These are phyloP conservation scores for Callosobruchus maculatus DNA, from an alignment of 2,888 invertebrate species.

Conservation along the genomic window DNA sequence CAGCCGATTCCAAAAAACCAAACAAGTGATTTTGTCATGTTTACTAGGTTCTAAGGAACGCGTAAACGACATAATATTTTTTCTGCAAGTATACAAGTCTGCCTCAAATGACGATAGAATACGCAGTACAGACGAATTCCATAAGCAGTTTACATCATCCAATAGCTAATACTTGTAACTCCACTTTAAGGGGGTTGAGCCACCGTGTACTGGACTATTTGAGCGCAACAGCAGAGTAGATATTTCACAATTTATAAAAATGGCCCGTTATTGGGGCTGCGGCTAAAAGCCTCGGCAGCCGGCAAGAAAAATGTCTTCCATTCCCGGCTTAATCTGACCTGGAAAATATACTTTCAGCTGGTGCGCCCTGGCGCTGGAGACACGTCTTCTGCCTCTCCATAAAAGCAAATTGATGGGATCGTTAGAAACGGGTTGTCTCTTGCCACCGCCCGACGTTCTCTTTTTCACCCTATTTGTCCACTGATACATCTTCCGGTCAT, in stretches of 20 bases:
- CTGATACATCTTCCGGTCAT: slow-evolving; percentile 6
- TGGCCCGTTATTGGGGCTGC: neutral
- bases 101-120: too few relatives aligned
- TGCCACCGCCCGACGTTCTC: too few relatives aligned
- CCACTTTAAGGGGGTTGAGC: too few relatives aligned
- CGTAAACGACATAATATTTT: too few relatives aligned
- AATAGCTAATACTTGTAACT: too few relatives aligned
- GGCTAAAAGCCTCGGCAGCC: neutral
- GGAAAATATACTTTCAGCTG: slow-evolving; percentile 12
- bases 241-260: neutral
- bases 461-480: slow-evolving; percentile 9
- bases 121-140: too few relatives aligned
- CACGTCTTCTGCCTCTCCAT: slow-evolving; percentile 7
- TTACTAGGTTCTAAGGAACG: too few relatives aligned
- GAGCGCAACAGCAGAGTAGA: neutral
- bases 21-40: too few relatives aligned
- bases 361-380: slow-evolving; percentile 4
- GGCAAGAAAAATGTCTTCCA: neutral
- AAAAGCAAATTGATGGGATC: slow-evolving; percentile 11
- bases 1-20: too few relatives aligned
- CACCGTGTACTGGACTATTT: neutral
- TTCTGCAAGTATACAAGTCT: too few relatives aligned
- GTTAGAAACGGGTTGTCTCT: slow-evolving; percentile 11
- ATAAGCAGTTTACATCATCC: too few relatives aligned
- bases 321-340: slow-evolving; percentile 5